Conservation (phyloP, 2,113 vertebrate species). For the Mus pahari region DNA sequence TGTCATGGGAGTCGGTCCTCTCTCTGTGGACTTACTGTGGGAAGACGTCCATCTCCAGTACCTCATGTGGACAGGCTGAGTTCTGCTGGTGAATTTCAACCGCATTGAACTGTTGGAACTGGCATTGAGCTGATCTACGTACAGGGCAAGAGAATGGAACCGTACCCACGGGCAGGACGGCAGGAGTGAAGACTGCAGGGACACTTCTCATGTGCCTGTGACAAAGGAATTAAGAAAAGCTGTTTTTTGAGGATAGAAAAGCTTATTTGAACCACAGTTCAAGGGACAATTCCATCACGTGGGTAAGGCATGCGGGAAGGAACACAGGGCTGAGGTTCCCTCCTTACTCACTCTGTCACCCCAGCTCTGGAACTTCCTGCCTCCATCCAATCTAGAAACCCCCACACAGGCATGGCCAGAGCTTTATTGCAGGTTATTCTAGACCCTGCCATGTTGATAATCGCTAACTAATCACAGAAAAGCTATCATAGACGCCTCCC, state of each 20-base stretch:
- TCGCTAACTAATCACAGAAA: not conserved
- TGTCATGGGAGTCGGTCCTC: accelerated
- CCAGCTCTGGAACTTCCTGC: not conserved
- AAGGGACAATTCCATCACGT: not conserved
- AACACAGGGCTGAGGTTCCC: accelerated
- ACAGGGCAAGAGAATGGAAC: accelerated
- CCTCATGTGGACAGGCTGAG: accelerated
- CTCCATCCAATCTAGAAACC: not conserved
- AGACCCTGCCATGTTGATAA: not conserved
- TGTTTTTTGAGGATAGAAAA: not conserved
- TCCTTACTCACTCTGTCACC: not conserved
- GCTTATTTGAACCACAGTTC: not conserved
- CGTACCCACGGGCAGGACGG: not conserved
- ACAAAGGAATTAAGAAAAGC: not conserved
- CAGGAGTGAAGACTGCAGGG: accelerated
- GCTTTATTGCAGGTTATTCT: not conserved
- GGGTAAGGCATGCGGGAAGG: too few species aligned
- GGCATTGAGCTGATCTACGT: not conserved
- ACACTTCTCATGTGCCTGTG: not conserved
- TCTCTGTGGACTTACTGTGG: too few species aligned
- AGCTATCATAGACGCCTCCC: not conserved
- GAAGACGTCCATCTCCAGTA: not conserved
- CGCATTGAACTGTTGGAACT: accelerated
- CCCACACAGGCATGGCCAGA: not conserved
- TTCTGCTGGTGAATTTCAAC: not conserved